A percentile compares a stretch with the other conserved stretches of the same genome.
Conservation (phyloP, 2,113 vertebrate species). For the Gadus macrocephalus region DNA sequence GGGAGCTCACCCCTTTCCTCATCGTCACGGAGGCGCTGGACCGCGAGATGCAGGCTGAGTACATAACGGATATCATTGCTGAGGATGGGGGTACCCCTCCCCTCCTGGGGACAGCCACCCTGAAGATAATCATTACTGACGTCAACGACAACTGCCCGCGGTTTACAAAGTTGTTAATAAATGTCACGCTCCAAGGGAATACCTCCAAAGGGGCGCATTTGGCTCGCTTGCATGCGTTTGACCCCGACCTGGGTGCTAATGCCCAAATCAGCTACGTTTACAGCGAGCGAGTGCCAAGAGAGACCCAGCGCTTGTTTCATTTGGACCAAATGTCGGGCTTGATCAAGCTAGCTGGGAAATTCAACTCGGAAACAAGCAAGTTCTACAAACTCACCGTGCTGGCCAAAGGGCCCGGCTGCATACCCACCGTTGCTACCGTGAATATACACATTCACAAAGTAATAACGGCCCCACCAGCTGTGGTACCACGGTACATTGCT, state of each 20-base stretch:
- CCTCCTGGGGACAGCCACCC: conserved; percentile 83
- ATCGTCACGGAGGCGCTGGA: conserved; percentile 88
- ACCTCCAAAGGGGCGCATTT: conserved; percentile 79
- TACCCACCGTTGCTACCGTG: conserved; percentile 86
- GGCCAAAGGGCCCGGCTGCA: conserved; percentile 89
- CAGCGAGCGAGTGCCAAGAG: conserved; percentile 85
- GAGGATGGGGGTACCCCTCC: conserved; percentile 91
- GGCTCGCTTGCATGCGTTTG: conserved; percentile 79
- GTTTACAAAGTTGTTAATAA: conserved; percentile 82
- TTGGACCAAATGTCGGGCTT: conserved; percentile 81
- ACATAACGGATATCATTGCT: conserved; percentile 87
- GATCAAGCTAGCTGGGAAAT: conserved; percentile 79
- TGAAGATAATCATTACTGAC: conserved; percentile 87
- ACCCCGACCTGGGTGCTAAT: conserved; percentile 87
- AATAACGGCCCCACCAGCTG: conserved; percentile 78
- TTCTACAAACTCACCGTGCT: conserved; percentile 85
- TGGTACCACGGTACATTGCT: conserved; percentile 89
- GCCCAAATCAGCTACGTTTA: conserved; percentile 88
- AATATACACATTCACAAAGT: conserved; percentile 82
- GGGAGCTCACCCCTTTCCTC: conserved; percentile 90
- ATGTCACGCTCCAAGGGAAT: conserved; percentile 86
- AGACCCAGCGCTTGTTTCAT: conserved; percentile 82
- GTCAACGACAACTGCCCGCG: conserved; percentile 95
- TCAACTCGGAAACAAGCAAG: conserved; percentile 72
- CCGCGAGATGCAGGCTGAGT: conserved; percentile 83